phyloP scores from a whole-genome alignment of 2,888 invertebrate genomes.

The Acleris cristana region DNA sequence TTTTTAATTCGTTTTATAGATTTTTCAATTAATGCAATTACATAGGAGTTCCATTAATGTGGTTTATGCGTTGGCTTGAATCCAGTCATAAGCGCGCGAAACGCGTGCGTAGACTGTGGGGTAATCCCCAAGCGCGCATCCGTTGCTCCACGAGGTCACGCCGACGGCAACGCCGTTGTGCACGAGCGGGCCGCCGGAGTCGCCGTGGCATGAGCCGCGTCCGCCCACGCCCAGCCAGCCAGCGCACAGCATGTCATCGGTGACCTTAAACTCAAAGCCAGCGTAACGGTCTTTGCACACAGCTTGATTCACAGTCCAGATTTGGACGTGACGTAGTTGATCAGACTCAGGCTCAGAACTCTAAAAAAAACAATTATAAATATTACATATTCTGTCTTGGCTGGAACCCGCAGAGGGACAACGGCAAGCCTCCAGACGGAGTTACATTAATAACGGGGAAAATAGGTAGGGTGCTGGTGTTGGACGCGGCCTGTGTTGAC shows the following conservation, averaged over 20 bases:
- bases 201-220: constrained; percentile 42
- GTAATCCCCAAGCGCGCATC: constrained; percentile 48
- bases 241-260: constrained; percentile 42
- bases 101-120: constrained; percentile 58
- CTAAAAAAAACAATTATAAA: no score
- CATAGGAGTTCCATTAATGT: no score
- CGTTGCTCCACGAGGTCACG: constrained; percentile 54
- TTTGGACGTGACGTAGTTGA: constrained; percentile 54
- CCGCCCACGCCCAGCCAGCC: constrained; percentile 43
- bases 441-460: no score
- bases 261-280: constrained; percentile 36
- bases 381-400: no score
- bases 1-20: no score
- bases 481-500: no score
- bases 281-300: constrained; percentile 48
- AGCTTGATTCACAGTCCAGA: constrained; percentile 51
- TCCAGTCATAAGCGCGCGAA: constrained; percentile 52
- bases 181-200: constrained; percentile 60
- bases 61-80: constrained; percentile 50
- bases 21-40: no score
- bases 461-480: no score
- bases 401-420: no score
- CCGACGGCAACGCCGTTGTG: constrained; percentile 55
- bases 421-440: no score
- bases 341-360: constrained; percentile 36